A percentile compares a stretch with the other conserved stretches of the same genome.
These are phyloP conservation scores for Uloborus diversus DNA, from an alignment of 1,140 invertebrate genomes.

Conservation along the genomic window DNA sequence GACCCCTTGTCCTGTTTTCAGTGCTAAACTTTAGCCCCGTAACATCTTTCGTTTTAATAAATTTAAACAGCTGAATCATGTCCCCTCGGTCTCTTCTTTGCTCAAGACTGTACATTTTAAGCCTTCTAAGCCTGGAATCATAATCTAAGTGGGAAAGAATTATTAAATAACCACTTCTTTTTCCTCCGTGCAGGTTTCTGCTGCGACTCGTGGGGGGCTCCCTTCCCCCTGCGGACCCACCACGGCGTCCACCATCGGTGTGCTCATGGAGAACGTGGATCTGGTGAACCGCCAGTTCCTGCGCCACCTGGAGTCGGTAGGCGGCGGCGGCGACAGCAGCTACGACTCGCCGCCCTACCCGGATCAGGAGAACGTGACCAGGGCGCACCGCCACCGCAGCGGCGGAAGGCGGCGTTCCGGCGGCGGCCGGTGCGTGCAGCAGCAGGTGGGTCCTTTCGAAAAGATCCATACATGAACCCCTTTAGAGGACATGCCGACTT, in stretches of 20 bases:
- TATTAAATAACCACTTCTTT: neutral
- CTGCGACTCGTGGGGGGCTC: neutral
- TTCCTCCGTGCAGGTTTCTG: neutral
- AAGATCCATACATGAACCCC: no score
- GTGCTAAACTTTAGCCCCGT: no score
- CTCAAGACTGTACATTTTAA: no score
- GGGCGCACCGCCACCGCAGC: neutral
- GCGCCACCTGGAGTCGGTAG: neutral
- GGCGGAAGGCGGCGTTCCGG: neutral
- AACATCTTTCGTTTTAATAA: no score
- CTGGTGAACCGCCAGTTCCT: conserved; percentile 51
- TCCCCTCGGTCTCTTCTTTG: no score
- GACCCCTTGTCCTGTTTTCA: no score
- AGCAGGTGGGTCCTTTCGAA: no score
- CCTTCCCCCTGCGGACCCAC: neutral
- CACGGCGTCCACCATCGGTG: conserved; percentile 38
- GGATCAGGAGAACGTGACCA: conserved; percentile 29
- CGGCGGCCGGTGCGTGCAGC: neutral
- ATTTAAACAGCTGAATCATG: no score
- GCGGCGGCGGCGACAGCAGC: neutral
- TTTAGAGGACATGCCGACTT: no score
- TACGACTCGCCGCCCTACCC: neutral
- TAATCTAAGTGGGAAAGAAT: no score
- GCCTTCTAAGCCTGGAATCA: no score
- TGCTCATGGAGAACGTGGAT: conserved; percentile 50